Base-by-base conservation (phyloP, 2,888 invertebrate genomes). In the Helicoverpa assulta region DNA sequence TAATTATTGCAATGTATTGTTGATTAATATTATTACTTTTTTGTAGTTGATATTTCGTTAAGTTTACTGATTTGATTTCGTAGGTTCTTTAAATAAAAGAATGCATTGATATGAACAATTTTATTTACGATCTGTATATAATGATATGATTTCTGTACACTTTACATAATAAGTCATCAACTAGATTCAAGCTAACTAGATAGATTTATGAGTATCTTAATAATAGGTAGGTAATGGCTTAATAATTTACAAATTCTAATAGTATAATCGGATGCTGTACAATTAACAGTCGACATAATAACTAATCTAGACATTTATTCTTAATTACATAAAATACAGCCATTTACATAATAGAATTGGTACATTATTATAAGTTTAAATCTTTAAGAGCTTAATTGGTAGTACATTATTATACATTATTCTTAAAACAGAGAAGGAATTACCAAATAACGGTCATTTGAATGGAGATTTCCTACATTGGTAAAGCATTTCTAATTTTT, bases 101-200 rank as follows among this genome's bases (percentile, higher is more conserved):
- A 67, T 14, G 54, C 52, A 56, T 89, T 91, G 93, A 95, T 95
- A 95, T 93, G 94, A 95, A 95, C 94, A 93, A 92, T 95, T 95
- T 95, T 95, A 94, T 95, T 94, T 92, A 94, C 94, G 93, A 92
- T 95, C 94, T 93, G 92, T 94, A 94, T 92, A 83, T 84, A 89
- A 92, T 95, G 95, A 95, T 95, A 95, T 95, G 95, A 94, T 95
- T 95, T 95, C 95, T 95, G 95, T 95, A 95, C 95, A 95, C 90
- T 94, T 93, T 94, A 94, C 93, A 95, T 90, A 81, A 81, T 82
- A 91, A 88, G 90, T 93, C 92, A 92, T 92, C 91, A 94, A 95
- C 94, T 95, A 94, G 94, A 94, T 94, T 93, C 92, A 93, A 92
- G 92, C 94, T 94, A 94, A 94, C 94, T 94, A 94, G 93, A 94